These are phyloP conservation scores for Danio rerio DNA, from an alignment of 2,113 vertebrate species.

Conservation along the genomic window GRCz12tu NC_133184.1:20806501-20807000, in stretches of 20 bases:
- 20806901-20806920: slow-evolving; percentile 38
- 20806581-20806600: no score
- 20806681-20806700: background rate
- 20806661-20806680: slow-evolving; percentile 23
- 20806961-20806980: slow-evolving; percentile 54
- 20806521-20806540: no score
- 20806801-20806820: background rate
- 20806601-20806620: slow-evolving; percentile 25
- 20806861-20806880: background rate
- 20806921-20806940: slow-evolving; percentile 41
- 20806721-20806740: background rate
- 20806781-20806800: background rate
- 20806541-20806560: no score
- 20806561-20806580: no score
- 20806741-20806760: background rate
- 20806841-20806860: background rate
- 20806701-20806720: slow-evolving; percentile 16
- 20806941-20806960: slow-evolving; percentile 52
- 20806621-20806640: slow-evolving; percentile 13
- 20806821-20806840: background rate
- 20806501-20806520: no score
- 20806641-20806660: background rate
- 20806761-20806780: background rate
- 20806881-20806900: background rate
- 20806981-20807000: slow-evolving; percentile 58